Evolutionary conservation across 2,888 invertebrate species (phyloP).

Genomic region (Fragum fragum): DNA sequence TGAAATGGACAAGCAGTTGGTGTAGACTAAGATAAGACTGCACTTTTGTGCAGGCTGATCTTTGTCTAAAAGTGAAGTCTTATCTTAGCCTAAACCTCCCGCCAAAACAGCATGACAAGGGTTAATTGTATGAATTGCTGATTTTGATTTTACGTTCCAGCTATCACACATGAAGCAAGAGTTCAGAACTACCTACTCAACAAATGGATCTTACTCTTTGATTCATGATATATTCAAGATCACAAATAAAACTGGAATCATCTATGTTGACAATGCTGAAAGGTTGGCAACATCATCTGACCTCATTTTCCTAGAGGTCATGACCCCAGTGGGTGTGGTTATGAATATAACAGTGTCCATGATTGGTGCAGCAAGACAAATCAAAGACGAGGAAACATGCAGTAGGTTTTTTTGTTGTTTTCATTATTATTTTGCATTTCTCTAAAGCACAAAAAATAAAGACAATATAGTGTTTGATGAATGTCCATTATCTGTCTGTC

Average conservation of each 20-base stretch:
- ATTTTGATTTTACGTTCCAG: conserved; percentile 4
- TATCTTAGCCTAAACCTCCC: too few species aligned
- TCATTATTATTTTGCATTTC: too few species aligned
- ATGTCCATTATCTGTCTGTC: too few species aligned
- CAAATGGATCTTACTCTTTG: conserved; percentile 29
- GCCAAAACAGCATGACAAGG: too few species aligned
- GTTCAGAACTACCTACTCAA: background rate
- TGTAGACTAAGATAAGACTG: too few species aligned
- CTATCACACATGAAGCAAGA: conserved; percentile 12
- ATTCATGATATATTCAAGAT: conserved; percentile 49
- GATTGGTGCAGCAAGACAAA: conserved; percentile 23
- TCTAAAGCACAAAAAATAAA: too few species aligned
- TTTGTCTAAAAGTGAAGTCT: too few species aligned
- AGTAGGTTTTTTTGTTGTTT: conserved; percentile 34
- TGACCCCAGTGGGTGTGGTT: conserved; percentile 18
- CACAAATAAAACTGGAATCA: conserved; percentile 59
- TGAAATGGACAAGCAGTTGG: too few species aligned
- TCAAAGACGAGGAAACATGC: conserved; percentile 26
- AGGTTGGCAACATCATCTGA: conserved; percentile 40
- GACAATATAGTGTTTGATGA: too few species aligned
- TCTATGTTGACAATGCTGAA: conserved; percentile 57
- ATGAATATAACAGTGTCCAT: conserved; percentile 39
- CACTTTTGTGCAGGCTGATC: too few species aligned
- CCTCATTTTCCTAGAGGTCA: conserved; percentile 15
- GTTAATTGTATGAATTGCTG: too few species aligned